Base-by-base conservation (phyloP, 2,888 invertebrate genomes). In the Phengaris alcon region DNA sequence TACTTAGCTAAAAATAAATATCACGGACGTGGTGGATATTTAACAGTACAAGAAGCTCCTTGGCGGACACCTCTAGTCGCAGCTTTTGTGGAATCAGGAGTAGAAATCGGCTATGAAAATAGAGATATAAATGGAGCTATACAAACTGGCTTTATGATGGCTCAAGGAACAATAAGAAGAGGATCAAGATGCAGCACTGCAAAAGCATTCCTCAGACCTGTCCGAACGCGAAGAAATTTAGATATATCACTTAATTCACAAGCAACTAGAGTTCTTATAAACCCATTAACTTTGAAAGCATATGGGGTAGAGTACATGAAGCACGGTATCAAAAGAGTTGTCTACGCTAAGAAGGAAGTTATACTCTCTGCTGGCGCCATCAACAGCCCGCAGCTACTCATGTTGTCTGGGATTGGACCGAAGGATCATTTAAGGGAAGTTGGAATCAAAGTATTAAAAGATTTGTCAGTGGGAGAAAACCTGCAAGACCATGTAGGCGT, bases 291-390 rank as follows among this genome's bases (percentile, higher is more conserved):
- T 4, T 96, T 95, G 95, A 94, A 95, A 82, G 97, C 97, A 0
- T 95, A 95, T 76, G 97, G 97, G 0, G 97, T 98, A 0, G 97
- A 97, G 85, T 97, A 97, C 83, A 88, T 96, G 1, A 95, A 97
- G 79, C 94, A 96, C 79, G 97, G 97, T 3, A 91, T 94, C 55
- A 95, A 95, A 76, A 95, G 96, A 82, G 91, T 95, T 0, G 96
- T 96, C 0, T 91, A 95, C 77, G 98, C 98, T 0, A 94, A 95
- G 75, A 97, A 97, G 82, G 98, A 98, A 87, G 95, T 99, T 0
- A 97, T 99, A 73, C 85, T 99, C 59, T 96, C 97, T 12, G 98
- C 98, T 0, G 99, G 99, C 0, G 95, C 98, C 0, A 97, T 99
- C 51, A 98, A 98, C 85, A 96, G 97, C 12, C 98, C 99, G 0